A percentile compares a stretch with the other conserved stretches of the same genome.
phyloP scores from a whole-genome alignment of 1,140 invertebrate genomes.

The Chrysomallon squamiferum region DNA sequence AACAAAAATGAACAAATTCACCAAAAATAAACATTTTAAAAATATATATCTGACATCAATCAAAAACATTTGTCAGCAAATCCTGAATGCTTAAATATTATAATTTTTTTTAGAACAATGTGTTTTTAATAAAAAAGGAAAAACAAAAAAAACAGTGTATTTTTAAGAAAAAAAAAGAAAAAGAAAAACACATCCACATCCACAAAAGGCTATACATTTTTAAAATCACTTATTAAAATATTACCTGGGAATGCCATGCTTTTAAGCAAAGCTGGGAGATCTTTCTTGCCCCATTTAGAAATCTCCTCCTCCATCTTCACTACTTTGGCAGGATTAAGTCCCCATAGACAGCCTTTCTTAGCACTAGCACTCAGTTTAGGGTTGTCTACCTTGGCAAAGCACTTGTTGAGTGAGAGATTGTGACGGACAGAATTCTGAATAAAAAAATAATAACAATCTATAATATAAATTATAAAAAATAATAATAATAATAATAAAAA shows the following conservation, averaged over 20 bases:
- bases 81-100: too few relatives aligned
- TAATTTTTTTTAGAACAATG: too few relatives aligned
- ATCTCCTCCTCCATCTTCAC: slow-evolving; percentile 98
- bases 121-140: too few relatives aligned
- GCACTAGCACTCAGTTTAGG: slow-evolving; percentile 72
- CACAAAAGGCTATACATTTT: too few relatives aligned
- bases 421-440: slow-evolving; percentile 88
- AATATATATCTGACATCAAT: too few relatives aligned
- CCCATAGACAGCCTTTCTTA: slow-evolving; percentile 86
- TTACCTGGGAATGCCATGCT: slow-evolving; percentile 89
- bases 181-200: too few relatives aligned
- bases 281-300: slow-evolving; percentile 94
- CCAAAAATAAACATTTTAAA: too few relatives aligned
- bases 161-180: too few relatives aligned
- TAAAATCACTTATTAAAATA: not conserved
- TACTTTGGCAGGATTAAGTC: slow-evolving; percentile 92
- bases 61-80: too few relatives aligned
- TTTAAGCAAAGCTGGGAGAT: slow-evolving; percentile 76
- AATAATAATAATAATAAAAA: slow-evolving; percentile 5
- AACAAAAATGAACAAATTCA: too few relatives aligned
- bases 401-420: slow-evolving; percentile 95
- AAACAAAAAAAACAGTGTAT: too few relatives aligned
- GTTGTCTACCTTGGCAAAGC: slow-evolving; percentile 94
- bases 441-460: too few relatives aligned
- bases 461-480: not conserved